Evolutionary conservation across 2,113 vertebrate genomes (phyloP).

Genomic region (Epinephelus lanceolatus): DNA sequence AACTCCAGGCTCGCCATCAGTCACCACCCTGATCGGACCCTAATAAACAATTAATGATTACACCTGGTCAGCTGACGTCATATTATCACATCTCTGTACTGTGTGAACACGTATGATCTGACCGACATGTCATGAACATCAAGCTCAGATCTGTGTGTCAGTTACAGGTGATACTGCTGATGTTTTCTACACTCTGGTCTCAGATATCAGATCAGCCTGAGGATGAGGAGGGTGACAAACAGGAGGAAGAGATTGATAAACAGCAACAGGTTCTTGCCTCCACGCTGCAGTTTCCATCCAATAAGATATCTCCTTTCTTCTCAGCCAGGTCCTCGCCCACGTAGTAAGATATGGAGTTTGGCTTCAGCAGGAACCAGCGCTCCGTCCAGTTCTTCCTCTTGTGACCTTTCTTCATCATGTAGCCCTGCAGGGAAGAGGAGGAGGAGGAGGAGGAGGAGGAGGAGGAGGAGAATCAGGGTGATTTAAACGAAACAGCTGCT

Average conservation of each 20-base stretch:
- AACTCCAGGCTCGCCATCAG: too few species aligned
- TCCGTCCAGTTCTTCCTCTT: conserved; percentile 99
- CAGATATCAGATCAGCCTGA: neutral
- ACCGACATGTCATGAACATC: too few species aligned
- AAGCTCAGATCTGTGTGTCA: too few species aligned
- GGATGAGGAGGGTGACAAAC: too few species aligned
- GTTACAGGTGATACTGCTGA: neutral
- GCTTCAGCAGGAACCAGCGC: conserved; percentile 96
- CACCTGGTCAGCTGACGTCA: too few species aligned
- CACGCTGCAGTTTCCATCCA: conserved; percentile 91
- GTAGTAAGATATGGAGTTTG: conserved; percentile 93
- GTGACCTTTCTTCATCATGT: conserved; percentile 98
- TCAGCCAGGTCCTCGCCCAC: conserved; percentile 93
- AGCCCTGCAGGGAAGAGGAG: conserved; percentile 87
- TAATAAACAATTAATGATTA: too few species aligned
- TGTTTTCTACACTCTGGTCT: neutral
- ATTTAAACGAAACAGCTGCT: neutral
- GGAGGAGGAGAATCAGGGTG: neutral
- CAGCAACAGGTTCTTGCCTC: conserved; percentile 85
- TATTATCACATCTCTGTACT: too few species aligned
- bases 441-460: neutral
- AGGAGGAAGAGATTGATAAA: neutral
- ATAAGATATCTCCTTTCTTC: conserved; percentile 93
- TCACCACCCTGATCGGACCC: too few species aligned
- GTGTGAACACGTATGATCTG: neutral